Evolutionary conservation across 2,888 invertebrate genomes (phyloP).

Genomic region (Clunio marinus): DNA sequence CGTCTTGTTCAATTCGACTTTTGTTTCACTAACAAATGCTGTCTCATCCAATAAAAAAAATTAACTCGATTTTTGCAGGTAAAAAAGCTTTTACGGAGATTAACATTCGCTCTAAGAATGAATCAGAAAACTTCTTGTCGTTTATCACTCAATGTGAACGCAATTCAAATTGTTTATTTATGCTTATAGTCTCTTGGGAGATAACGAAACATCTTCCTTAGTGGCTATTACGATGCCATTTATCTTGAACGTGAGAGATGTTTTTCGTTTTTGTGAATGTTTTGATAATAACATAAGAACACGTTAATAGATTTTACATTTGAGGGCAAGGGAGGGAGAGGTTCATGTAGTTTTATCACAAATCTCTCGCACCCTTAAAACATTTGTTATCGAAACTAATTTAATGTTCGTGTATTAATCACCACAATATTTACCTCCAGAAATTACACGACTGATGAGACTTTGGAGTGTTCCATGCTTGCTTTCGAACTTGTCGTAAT

Average conservation of each 20-base stretch:
- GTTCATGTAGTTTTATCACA: too few species aligned
- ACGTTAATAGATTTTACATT: not conserved
- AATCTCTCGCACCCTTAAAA: too few species aligned
- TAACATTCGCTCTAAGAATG: constrained; percentile 11
- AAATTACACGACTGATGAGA: constrained; percentile 34
- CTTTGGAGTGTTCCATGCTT: constrained; percentile 42
- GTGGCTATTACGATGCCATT: constrained; percentile 24
- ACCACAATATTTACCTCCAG: constrained; percentile 25
- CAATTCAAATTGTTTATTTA: constrained; percentile 37
- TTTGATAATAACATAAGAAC: not conserved
- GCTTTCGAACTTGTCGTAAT: constrained; percentile 41
- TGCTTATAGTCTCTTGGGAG: not conserved
- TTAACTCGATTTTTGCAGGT: not conserved
- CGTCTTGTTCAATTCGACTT: constrained; percentile 20
- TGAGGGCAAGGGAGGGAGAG: too few species aligned
- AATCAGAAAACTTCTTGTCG: constrained; percentile 30
- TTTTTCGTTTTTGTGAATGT: not conserved
- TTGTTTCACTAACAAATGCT: not conserved
- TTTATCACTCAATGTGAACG: constrained; percentile 31
- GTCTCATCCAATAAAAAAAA: constrained; percentile 34
- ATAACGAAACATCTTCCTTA: not conserved
- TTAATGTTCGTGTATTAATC: too few species aligned
- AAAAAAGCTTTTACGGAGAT: constrained; percentile 32
- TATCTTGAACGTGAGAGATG: constrained; percentile 8
- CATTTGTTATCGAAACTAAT: constrained; percentile 6